These are phyloP conservation scores for Elymnias hypermnestra DNA, from an alignment of 1,140 invertebrate genomes.

Conservation along the genomic window DNA sequence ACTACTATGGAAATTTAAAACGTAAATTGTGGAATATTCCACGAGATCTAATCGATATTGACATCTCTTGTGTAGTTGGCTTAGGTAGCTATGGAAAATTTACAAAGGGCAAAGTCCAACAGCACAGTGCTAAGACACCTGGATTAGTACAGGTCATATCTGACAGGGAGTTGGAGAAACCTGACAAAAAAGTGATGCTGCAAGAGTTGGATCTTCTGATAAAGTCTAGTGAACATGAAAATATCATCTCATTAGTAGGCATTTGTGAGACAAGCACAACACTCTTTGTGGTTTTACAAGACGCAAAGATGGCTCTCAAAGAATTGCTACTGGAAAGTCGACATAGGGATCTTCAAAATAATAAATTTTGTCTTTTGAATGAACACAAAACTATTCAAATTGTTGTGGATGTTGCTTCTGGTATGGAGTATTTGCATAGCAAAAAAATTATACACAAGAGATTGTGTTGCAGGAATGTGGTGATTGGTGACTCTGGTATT, in stretches of 20 bases:
- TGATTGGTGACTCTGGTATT: slow-evolving; percentile 76
- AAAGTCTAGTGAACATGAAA: slow-evolving; percentile 80
- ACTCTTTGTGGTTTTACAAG: slow-evolving; percentile 83
- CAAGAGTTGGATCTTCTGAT: slow-evolving; percentile 85
- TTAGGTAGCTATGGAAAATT: slow-evolving; percentile 87
- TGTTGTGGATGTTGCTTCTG: slow-evolving; percentile 77
- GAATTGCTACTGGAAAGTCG: slow-evolving; percentile 80
- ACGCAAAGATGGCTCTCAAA: slow-evolving; percentile 81
- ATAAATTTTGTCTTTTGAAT: slow-evolving; percentile 79
- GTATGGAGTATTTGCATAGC: slow-evolving; percentile 81
- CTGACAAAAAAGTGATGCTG: slow-evolving; percentile 82
- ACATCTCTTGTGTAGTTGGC: slow-evolving; percentile 80
- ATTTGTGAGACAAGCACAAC: slow-evolving; percentile 86
- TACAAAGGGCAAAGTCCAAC: slow-evolving; percentile 80
- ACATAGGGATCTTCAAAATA: slow-evolving; percentile 77
- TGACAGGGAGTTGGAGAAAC: slow-evolving; percentile 78
- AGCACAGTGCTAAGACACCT: slow-evolving; percentile 65
- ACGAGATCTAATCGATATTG: slow-evolving; percentile 81
- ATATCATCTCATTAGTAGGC: slow-evolving; percentile 85
- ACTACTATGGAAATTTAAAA: slow-evolving; percentile 85
- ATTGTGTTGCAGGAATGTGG: slow-evolving; percentile 83
- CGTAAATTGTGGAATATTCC: slow-evolving; percentile 85
- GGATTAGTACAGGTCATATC: slow-evolving; percentile 59
- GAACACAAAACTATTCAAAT: slow-evolving; percentile 78
- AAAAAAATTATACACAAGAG: slow-evolving; percentile 82